Conservation (phyloP, 2,113 vertebrate species). For the Corvus hawaiiensis region DNA sequence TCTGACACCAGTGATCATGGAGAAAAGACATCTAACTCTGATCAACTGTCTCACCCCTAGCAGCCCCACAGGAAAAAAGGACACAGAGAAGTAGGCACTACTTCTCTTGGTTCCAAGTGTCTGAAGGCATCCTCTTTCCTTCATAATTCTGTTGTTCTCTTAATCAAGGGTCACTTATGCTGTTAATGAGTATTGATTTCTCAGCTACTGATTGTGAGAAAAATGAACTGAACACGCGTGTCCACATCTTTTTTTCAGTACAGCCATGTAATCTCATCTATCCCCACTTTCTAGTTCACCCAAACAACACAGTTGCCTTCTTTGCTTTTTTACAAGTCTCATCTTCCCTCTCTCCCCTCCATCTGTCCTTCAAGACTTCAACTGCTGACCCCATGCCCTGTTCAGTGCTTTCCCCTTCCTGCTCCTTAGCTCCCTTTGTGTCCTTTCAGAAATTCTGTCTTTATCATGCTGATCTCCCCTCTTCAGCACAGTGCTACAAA, state of each 20-base stretch:
- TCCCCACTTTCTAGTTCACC: neutral
- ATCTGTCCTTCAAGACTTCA: neutral
- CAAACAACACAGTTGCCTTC: neutral
- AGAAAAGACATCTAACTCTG: neutral
- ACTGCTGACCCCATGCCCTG: neutral
- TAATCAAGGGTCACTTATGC: neutral
- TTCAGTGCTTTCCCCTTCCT: slow-evolving; percentile 1
- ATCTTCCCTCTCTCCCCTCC: neutral
- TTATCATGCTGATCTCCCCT: slow-evolving; percentile 44
- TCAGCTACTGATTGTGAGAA: neutral
- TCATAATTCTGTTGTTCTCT: neutral
- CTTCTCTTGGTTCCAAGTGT: neutral
- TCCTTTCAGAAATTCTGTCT: slow-evolving; percentile 19
- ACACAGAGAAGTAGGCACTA: neutral
- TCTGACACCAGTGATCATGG: neutral
- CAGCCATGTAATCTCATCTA: neutral
- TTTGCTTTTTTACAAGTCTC: neutral
- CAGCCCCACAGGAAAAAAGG: neutral
- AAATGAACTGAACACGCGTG: neutral
- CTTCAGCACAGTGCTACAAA: neutral
- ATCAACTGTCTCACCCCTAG: neutral
- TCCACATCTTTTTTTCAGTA: neutral
- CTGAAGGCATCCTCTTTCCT: neutral
- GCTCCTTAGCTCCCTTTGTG: neutral
- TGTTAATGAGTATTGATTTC: neutral